Evolutionary conservation across 2,113 vertebrate species (phyloP), one percentile per base, ranked within the genome.

Genomic region (Nymphicus hollandicus): DNA sequence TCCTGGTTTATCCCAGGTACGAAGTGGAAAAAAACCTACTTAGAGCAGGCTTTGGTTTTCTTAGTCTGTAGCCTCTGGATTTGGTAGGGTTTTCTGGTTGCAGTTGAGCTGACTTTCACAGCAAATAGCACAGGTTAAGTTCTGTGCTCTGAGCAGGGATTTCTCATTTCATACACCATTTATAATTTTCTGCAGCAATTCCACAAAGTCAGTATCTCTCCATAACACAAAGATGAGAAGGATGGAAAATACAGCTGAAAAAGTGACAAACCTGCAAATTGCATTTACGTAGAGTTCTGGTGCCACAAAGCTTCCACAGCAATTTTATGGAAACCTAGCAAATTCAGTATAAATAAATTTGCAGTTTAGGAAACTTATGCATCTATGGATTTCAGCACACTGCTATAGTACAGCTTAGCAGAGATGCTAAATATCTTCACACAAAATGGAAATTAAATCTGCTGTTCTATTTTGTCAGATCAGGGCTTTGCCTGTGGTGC

Each of bases 141-240:
- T 91, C 94, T 93, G 81, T 71, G 89, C 91, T 91, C 96, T 61
- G 84, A 96, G 95, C 93, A 95, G 87, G 86, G 92, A 96, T 96
- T 96, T 97, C 92, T 97, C 94, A 96, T 97, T 97, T 97, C 96
- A 96, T 96, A 96, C 96, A 97, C 96, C 96, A 96, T 97, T 97
- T 97, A 97, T 96, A 96, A 96, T 89, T 95, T 96, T 96, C 96
- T 96, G 96, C 95, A 93, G 86, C 73, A 74, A 93, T 91, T 97
- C 89, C 93, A 96, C 79, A 95, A 95, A 96, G 91, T 96, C 95
- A 66, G 95, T 96, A 93, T 96, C 93, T 96, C 92, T 94, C 94
- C 81, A 35, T 74, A 95, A 90, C 89, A 95, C 91, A 92, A 91
- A 95, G 94, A 96, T 94, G 96, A 95, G 95, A 96, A 86, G 96